Base-by-base conservation (phyloP, 2,888 invertebrate genomes). In the Agrochola lota region DNA sequence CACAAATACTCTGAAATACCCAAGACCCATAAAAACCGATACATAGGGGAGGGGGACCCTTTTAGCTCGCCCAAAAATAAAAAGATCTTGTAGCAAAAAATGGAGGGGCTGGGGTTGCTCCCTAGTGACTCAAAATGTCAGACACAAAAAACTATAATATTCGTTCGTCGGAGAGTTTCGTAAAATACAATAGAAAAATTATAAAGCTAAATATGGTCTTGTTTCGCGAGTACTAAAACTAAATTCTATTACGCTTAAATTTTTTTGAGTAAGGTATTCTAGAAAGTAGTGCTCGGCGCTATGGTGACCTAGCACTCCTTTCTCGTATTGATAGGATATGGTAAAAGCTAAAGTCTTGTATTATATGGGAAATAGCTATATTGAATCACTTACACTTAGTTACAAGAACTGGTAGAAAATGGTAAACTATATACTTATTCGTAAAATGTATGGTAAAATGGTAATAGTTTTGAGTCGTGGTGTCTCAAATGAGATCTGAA, bases 31-130 rank as follows among this genome's bases (percentile, higher is more conserved):
- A 73, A 83, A 85, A 83, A 83, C 63, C 72, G 57, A 72, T 83
- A 77, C 84, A 73, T 77, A 67, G 73, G 63, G 66, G 55, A 75
- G 80, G 84, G 84, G 66, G 57, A 83, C 68, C 72, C 71, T 73
- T 86, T 75, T 64, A 57, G 71, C 67, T 75, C 71, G 35, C 67
- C 80, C 68, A 80, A 83, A 69, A 89, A 85, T 81, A 77, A 84
- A 84, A 85, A 81, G 81, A 76, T 77, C 9, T 4, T 9, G 77
- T 75, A 68, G 78, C 84, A 79, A 84, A 88, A 87, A 87, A 87
- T 85, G 83, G 89, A 85, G 81, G 88, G 88, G 86, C 79, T 81
- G 81, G 87, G 87, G 88, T 73, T 74, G 86, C 81, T 85, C 89
- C 88, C 88, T 80, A 52, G 81, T 30, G 82, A 77, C 26, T 74